Evolutionary conservation across 2,888 invertebrate genomes (phyloP).

Genomic region (Cryptus armator): DNA sequence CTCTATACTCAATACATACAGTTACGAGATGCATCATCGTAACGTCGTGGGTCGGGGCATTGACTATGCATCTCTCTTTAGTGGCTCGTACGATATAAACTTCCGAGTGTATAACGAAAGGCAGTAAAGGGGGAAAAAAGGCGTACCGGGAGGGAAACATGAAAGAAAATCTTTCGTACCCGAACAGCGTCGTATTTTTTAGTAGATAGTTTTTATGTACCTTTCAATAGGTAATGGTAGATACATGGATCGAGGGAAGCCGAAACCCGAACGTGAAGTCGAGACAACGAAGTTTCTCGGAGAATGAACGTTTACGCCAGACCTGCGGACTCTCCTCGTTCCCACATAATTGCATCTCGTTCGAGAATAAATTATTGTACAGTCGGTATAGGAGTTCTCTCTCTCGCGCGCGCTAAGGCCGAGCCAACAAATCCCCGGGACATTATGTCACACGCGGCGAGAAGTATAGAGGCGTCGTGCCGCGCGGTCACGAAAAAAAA

Average conservation of each 20-base stretch:
- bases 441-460: constrained; percentile 39
- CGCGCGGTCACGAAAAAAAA: constrained; percentile 10
- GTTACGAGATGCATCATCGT: constrained; percentile 2
- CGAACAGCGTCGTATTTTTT: neutral
- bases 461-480: constrained; percentile 23
- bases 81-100: neutral
- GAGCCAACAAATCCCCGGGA: constrained; percentile 36
- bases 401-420: constrained; percentile 3
- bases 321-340: constrained; percentile 5
- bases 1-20: neutral
- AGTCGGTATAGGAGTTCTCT: neutral
- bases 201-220: neutral
- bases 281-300: neutral
- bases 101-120: neutral
- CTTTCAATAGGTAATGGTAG: neutral
- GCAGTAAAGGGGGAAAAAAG: neutral
- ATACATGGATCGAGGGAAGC: neutral
- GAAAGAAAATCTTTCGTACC: constrained; percentile 28
- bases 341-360: constrained; percentile 38
- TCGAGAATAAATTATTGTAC: constrained; percentile 43
- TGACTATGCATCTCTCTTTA: neutral
- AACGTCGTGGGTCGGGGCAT: neutral
- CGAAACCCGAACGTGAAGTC: neutral
- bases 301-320: neutral
- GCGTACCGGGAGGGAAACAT: neutral